These are phyloP conservation scores for Drosophila setosimentum DNA, from an alignment of 2,888 invertebrate species.

Conservation along the genomic window DNA sequence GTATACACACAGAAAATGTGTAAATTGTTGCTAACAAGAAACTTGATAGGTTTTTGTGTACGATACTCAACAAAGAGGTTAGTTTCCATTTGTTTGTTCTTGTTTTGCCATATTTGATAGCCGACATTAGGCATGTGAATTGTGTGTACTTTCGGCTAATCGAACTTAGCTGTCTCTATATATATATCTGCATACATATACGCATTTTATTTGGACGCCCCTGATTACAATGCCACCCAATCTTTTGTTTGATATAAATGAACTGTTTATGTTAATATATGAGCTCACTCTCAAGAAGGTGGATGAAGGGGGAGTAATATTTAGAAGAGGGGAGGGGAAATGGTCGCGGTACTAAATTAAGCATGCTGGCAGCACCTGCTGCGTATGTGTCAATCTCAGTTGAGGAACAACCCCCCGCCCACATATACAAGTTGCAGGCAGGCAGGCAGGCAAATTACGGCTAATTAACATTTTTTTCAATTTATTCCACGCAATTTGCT, in stretches of 20 bases:
- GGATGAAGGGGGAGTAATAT: slow-evolving; percentile 1
- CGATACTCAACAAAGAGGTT: slow-evolving; percentile 29
- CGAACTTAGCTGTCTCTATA: slow-evolving; percentile 56
- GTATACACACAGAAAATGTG: slow-evolving; percentile 52
- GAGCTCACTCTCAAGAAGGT: slow-evolving; percentile 59
- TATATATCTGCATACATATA: slow-evolving; percentile 19
- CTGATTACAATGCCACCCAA: slow-evolving; percentile 19
- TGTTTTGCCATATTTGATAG: slow-evolving; percentile 37
- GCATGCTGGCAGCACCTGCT: slow-evolving; percentile 69
- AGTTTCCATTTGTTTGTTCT: slow-evolving; percentile 47
- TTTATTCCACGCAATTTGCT: slow-evolving; percentile 55
- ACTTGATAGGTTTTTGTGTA: slow-evolving; percentile 64
- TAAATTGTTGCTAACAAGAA: slow-evolving; percentile 75
- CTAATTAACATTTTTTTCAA: slow-evolving; percentile 80
- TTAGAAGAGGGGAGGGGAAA: slow-evolving; percentile 4
- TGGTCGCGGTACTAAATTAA: slow-evolving; percentile 72
- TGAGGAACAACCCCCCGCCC: slow-evolving; percentile 9
- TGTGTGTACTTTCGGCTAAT: slow-evolving; percentile 57
- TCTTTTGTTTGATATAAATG: slow-evolving; percentile 69
- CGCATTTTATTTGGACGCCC: slow-evolving; percentile 44
- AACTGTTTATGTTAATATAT: slow-evolving; percentile 80
- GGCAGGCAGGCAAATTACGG: slow-evolving; percentile 55
- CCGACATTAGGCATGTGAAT: slow-evolving; percentile 26
- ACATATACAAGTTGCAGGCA: slow-evolving; percentile 31
- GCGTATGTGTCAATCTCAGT: slow-evolving; percentile 70